A percentile compares a stretch with the other conserved stretches of the same genome.
Evolutionary conservation across 2,797 vertebrate species (phyloP).

Genomic region (Cirrhinus molitorella): DNA sequence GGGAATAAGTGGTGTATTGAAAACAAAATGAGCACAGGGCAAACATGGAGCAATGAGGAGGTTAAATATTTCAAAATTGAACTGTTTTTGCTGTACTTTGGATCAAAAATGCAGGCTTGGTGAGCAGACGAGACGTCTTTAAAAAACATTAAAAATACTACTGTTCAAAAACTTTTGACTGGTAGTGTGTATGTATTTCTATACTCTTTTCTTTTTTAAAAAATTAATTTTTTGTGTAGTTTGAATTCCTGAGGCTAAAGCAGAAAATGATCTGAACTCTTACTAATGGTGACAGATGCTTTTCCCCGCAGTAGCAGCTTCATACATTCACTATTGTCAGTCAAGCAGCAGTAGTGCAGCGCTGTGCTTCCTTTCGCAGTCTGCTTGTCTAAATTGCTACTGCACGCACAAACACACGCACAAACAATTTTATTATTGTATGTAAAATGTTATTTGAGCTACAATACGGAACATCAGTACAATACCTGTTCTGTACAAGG

Average conservation of each 20-base stretch:
- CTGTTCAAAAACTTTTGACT: no score
- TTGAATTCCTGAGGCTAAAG: background rate
- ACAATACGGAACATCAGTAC: background rate
- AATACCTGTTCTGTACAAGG: constrained; percentile 94
- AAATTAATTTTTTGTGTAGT: no score
- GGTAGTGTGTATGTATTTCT: no score
- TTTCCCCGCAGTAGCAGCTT: constrained; percentile 94
- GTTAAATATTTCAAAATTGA: no score
- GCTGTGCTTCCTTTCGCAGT: constrained; percentile 91
- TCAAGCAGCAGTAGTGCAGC: constrained; percentile 96
- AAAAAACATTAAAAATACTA: no score
- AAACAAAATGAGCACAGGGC: no score
- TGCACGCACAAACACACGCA: constrained; percentile 62
- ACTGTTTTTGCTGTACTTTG: no score
- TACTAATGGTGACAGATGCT: constrained; percentile 90
- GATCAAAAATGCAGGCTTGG: no score
- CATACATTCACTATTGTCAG: constrained; percentile 93
- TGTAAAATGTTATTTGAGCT: background rate
- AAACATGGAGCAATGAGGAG: no score
- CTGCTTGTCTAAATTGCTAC: constrained; percentile 91
- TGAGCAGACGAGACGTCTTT: no score
- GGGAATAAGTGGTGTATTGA: no score
- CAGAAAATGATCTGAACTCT: constrained; percentile 56
- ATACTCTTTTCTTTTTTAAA: no score
- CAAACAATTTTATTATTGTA: background rate